Evolutionary conservation across 2,888 invertebrate species (phyloP).

Genomic region (Cordilura impudica): DNA sequence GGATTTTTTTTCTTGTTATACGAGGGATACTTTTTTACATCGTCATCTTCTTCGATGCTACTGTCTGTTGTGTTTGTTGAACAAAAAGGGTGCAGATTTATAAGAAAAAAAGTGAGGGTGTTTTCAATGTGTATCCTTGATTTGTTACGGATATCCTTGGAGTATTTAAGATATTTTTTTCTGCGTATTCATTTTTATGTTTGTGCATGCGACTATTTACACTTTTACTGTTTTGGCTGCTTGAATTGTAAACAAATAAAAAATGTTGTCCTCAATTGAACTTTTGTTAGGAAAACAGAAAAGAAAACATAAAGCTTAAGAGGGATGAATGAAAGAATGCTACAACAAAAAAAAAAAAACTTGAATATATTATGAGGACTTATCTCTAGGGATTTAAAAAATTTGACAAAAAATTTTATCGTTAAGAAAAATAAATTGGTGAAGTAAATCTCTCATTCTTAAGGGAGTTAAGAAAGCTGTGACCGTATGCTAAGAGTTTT

Average conservation of each 20-base stretch:
- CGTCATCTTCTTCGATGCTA: not conserved
- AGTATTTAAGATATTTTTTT: slow-evolving; percentile 42
- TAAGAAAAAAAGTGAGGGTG: slow-evolving; percentile 43
- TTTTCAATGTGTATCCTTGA: slow-evolving; percentile 55
- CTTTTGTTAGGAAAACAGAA: slow-evolving; percentile 35
- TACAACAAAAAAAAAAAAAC: slow-evolving; percentile 6
- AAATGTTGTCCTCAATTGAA: slow-evolving; percentile 56
- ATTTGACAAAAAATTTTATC: not conserved
- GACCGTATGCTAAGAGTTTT: no score
- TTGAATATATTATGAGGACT: not conserved
- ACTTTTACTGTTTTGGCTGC: slow-evolving; percentile 21
- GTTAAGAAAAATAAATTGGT: not conserved
- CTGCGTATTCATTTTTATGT: slow-evolving; percentile 23
- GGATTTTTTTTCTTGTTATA: slow-evolving; percentile 7
- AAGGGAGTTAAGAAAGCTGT: no score
- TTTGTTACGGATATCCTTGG: slow-evolving; percentile 63
- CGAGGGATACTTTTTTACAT: not conserved
- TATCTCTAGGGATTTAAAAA: no score
- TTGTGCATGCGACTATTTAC: slow-evolving; percentile 23
- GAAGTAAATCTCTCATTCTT: no score
- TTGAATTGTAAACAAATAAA: slow-evolving; percentile 14
- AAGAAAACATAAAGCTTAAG: not conserved
- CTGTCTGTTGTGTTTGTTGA: not conserved
- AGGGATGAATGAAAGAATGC: slow-evolving; percentile 32
- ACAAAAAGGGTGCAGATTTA: slow-evolving; percentile 51